These are phyloP conservation scores for Netelia fuscicornis DNA, from an alignment of 2,888 invertebrate species.

Conservation along the genomic window DNA sequence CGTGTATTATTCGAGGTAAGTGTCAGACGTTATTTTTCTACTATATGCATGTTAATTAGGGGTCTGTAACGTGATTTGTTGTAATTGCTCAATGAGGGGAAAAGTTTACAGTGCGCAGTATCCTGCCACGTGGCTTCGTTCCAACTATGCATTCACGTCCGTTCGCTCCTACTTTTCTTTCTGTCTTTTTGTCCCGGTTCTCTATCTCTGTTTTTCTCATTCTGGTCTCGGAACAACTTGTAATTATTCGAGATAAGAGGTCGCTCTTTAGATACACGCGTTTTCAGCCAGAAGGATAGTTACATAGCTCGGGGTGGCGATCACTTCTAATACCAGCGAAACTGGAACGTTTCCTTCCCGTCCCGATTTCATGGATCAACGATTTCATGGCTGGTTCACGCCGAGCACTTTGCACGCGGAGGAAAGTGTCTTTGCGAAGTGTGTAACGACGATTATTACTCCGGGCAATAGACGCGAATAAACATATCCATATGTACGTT, in stretches of 20 bases:
- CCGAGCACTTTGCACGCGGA: constrained; percentile 11
- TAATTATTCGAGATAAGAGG: constrained; percentile 58
- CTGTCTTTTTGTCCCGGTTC: constrained; percentile 7
- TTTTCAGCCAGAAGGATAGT: constrained; percentile 40
- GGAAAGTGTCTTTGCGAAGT: constrained; percentile 43
- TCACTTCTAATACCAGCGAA: constrained; percentile 50
- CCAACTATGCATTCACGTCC: constrained; percentile 35
- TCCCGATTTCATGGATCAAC: constrained; percentile 66
- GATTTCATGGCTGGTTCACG: constrained; percentile 35
- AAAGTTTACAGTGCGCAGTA: background rate
- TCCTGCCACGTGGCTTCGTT: constrained; percentile 15
- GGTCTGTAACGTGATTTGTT: constrained; percentile 24
- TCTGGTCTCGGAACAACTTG: constrained; percentile 35
- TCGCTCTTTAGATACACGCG: constrained; percentile 25
- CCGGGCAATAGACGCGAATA: constrained; percentile 6
- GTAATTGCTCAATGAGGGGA: constrained; percentile 34
- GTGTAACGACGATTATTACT: constrained; percentile 42
- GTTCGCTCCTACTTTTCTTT: constrained; percentile 29
- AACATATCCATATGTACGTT: background rate
- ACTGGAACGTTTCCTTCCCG: constrained; percentile 64
- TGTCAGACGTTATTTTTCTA: background rate
- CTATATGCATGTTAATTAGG: background rate
- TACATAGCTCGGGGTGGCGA: constrained; percentile 48
- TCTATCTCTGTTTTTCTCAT: background rate
- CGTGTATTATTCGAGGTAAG: background rate